These are phyloP conservation scores for Dasypus novemcinctus DNA, from an alignment of 2,113 vertebrate species.

Conservation along the genomic window DNA sequence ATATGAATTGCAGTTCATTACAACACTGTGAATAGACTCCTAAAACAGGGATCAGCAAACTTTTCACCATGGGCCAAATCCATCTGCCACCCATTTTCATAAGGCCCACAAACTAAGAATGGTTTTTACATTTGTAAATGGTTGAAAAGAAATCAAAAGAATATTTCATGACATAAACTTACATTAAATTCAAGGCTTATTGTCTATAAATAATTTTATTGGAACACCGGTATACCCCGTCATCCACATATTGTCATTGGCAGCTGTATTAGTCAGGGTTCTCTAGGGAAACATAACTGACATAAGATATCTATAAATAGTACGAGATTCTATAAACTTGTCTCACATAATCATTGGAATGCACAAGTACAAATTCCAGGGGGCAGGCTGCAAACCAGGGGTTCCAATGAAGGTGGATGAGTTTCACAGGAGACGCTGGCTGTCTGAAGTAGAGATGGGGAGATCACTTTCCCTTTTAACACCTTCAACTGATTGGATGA, in stretches of 20 bases:
- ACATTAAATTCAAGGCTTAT: background rate
- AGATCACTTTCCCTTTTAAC: too few relatives aligned
- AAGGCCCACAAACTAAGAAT: background rate
- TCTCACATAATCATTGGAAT: too few relatives aligned
- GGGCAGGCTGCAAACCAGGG: too few relatives aligned
- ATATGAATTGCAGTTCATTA: background rate
- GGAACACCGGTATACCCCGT: background rate
- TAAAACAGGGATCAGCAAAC: background rate
- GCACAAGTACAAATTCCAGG: too few relatives aligned
- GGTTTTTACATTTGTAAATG: background rate
- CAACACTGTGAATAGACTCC: background rate
- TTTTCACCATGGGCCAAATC: background rate
- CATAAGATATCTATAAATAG: too few relatives aligned
- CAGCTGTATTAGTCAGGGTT: background rate
- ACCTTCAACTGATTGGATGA: too few relatives aligned
- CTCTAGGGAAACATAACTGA: too few relatives aligned
- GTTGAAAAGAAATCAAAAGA: slow-evolving; percentile 1
- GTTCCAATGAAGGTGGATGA: too few relatives aligned
- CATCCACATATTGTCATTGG: background rate
- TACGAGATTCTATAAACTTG: too few relatives aligned
- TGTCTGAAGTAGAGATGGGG: too few relatives aligned
- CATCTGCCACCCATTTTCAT: background rate
- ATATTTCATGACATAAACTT: background rate
- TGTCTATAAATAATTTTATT: background rate
- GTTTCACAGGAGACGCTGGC: too few relatives aligned